Percentiles rank a stretch among this genome's conserved stretches.
These are phyloP conservation scores for Lycocerus yunnanus DNA, from an alignment of 2,888 invertebrate genomes.

Conservation along the genomic window DNA sequence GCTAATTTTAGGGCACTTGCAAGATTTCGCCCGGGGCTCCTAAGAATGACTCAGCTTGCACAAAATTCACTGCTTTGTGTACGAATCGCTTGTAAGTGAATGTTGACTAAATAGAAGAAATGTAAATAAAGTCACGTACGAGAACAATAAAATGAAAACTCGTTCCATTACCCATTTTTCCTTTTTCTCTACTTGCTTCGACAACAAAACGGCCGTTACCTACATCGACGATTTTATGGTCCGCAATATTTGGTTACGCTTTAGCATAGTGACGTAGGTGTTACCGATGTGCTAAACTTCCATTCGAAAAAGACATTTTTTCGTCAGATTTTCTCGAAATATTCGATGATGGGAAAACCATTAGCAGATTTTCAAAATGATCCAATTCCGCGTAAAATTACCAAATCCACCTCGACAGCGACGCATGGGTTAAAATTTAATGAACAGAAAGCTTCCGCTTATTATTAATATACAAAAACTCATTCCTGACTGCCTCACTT, in stretches of 20 bases:
- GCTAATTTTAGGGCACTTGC: conserved; percentile 42
- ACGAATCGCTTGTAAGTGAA: conserved; percentile 40
- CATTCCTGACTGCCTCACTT: too few relatives aligned
- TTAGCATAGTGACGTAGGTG: not conserved
- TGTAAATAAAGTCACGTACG: conserved; percentile 21
- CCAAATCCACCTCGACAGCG: too few relatives aligned
- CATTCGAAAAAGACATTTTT: too few relatives aligned
- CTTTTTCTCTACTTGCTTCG: not conserved
- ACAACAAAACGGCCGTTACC: not conserved
- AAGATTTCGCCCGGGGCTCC: conserved; percentile 36
- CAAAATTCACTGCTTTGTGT: conserved; percentile 37
- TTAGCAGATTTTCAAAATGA: too few relatives aligned
- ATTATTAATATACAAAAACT: too few relatives aligned
- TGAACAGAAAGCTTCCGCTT: too few relatives aligned
- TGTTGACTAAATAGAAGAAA: conserved; percentile 30
- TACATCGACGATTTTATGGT: not conserved
- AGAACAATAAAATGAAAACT: conserved; percentile 4
- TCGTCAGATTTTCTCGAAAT: too few relatives aligned
- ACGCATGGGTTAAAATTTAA: too few relatives aligned
- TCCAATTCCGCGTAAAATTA: too few relatives aligned
- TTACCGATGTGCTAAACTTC: not conserved
- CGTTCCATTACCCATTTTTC: not conserved
- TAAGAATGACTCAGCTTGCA: conserved; percentile 43
- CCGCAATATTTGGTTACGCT: not conserved
- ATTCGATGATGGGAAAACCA: too few relatives aligned